Percentiles rank a stretch among this genome's conserved stretches.
Evolutionary conservation across 2,888 invertebrate species (phyloP).

Genomic region (Gandaritis pyraliata): DNA sequence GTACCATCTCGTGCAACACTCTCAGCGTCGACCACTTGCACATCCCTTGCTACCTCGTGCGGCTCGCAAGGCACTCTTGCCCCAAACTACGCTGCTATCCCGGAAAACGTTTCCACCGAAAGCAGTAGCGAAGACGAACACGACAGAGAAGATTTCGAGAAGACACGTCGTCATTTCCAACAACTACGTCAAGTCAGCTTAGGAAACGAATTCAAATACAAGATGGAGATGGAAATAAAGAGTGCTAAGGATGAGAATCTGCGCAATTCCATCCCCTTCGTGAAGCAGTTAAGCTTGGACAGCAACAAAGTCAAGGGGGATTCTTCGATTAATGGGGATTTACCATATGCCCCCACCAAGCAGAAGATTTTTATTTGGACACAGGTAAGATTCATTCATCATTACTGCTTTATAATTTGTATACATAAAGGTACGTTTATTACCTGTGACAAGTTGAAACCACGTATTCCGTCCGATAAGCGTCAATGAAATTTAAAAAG

Average conservation of each 20-base stretch:
- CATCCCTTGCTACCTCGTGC: slow-evolving; percentile 83
- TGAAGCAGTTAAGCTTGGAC: slow-evolving; percentile 85
- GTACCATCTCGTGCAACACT: slow-evolving; percentile 81
- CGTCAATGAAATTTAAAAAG: slow-evolving; percentile 39
- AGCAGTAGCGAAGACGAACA: slow-evolving; percentile 82
- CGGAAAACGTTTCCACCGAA: slow-evolving; percentile 73
- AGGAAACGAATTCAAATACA: slow-evolving; percentile 86
- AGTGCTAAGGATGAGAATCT: slow-evolving; percentile 85
- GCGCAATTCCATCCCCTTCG: slow-evolving; percentile 85
- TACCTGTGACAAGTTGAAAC: slow-evolving; percentile 30
- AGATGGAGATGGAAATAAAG: slow-evolving; percentile 87
- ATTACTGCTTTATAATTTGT: slow-evolving; percentile 8
- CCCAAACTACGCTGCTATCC: slow-evolving; percentile 75
- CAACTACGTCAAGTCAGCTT: slow-evolving; percentile 86
- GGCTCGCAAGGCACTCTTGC: slow-evolving; percentile 77
- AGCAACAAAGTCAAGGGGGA: slow-evolving; percentile 82
- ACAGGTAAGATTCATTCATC: slow-evolving; percentile 62
- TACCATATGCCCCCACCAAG: slow-evolving; percentile 81
- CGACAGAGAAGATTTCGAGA: slow-evolving; percentile 68
- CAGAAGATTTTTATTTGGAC: slow-evolving; percentile 79
- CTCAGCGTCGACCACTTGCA: slow-evolving; percentile 85
- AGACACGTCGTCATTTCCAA: slow-evolving; percentile 85
- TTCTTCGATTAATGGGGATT: slow-evolving; percentile 72
- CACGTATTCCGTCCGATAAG: slow-evolving; percentile 41
- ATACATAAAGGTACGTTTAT: slow-evolving; percentile 19